Percentiles rank a stretch among this genome's conserved stretches.
Evolutionary conservation across 2,888 invertebrate genomes (phyloP).

Genomic region (Nymphalis urticae): DNA sequence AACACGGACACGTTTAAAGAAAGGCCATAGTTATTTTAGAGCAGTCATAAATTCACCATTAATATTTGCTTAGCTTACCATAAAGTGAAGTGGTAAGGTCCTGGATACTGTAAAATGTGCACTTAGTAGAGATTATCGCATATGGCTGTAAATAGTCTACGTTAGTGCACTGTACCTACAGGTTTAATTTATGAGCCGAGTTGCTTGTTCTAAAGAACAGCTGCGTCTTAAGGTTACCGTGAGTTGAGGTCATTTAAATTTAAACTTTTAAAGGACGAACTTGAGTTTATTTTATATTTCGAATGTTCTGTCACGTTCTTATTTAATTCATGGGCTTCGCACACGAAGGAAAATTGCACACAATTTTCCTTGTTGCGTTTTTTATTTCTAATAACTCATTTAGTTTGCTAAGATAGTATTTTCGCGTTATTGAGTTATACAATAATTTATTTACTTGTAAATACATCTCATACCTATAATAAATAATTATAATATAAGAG

Average conservation of each 20-base stretch:
- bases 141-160: constrained; percentile 61
- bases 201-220: constrained; percentile 9
- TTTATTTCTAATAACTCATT: too few species aligned
- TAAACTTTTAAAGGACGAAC: too few species aligned
- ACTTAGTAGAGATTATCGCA: constrained; percentile 67
- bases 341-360: too few species aligned
- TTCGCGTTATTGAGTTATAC: background rate
- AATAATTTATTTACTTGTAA: too few species aligned
- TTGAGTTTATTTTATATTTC: too few species aligned
- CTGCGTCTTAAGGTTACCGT: constrained; percentile 2
- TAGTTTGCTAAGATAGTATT: background rate
- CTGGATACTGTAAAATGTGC: constrained; percentile 51
- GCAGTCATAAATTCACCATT: constrained; percentile 64
- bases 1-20: constrained; percentile 22
- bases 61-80: constrained; percentile 71
- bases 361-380: too few species aligned
- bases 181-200: constrained; percentile 54
- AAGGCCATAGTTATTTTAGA: constrained; percentile 48
- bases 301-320: too few species aligned
- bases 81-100: constrained; percentile 60
- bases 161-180: constrained; percentile 49
- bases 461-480: too few species aligned
- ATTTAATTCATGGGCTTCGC: too few species aligned
- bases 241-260: constrained; percentile 6
- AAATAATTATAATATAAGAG: too few species aligned